Conservation (phyloP, 2,888 invertebrate species). For the Coremacera marginata region DNA sequence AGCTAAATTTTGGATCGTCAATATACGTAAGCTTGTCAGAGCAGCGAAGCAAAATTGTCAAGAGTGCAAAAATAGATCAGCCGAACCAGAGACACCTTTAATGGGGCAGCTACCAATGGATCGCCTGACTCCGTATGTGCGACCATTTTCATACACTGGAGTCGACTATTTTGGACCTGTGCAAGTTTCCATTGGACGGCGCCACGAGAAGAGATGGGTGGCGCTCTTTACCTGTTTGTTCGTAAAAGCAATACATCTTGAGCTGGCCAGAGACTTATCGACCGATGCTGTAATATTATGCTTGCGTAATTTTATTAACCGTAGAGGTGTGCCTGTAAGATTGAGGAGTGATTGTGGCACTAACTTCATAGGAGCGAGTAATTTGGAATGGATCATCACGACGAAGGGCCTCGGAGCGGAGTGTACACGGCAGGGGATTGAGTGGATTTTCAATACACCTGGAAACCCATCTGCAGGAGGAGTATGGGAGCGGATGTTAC, state of each 20-base stretch:
- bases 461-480: slow-evolving; percentile 47
- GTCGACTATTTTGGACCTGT: slow-evolving; percentile 23
- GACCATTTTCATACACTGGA: slow-evolving; percentile 16
- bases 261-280: slow-evolving; percentile 42
- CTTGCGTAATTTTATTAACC: slow-evolving; percentile 45
- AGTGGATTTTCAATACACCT: slow-evolving; percentile 41
- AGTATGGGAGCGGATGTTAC: too few relatives aligned
- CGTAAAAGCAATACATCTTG: slow-evolving; percentile 40
- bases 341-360: slow-evolving; percentile 38
- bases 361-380: slow-evolving; percentile 36
- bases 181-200: slow-evolving; percentile 12
- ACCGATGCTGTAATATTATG: slow-evolving; percentile 44
- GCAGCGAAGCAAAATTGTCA: slow-evolving; percentile 18
- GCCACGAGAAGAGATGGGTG: neutral
- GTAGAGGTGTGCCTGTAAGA: slow-evolving; percentile 34
- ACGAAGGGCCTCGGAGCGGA: too few relatives aligned
- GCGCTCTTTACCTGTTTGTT: slow-evolving; percentile 2
- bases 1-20: too few relatives aligned
- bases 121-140: neutral
- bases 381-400: too few relatives aligned
- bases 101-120: slow-evolving; percentile 3
- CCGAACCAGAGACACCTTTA: slow-evolving; percentile 35
- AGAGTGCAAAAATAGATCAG: slow-evolving; percentile 29
- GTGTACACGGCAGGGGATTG: too few relatives aligned
- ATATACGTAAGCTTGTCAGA: neutral